Conservation (phyloP, 2,797 vertebrate species). For the Perodicticus potto region DNA sequence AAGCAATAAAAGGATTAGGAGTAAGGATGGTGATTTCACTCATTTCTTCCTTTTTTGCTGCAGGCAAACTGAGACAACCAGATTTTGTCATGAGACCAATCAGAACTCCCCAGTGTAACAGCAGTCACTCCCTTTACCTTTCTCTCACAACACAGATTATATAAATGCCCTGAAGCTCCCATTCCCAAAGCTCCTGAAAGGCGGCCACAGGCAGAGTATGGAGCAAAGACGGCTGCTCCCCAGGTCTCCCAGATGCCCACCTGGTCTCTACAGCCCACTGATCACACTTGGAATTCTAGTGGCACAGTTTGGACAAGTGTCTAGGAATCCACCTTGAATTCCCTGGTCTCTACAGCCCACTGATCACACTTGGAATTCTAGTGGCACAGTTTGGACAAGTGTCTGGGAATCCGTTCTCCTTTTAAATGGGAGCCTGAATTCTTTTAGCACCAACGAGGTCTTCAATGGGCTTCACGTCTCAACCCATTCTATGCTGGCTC, state of each 20-base stretch:
- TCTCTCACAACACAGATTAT: neutral
- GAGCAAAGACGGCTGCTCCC: neutral
- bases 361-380: neutral
- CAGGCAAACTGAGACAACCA: constrained; percentile 17
- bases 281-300: neutral
- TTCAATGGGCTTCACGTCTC: neutral
- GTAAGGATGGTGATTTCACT: neutral
- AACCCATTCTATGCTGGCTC: neutral
- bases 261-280: neutral
- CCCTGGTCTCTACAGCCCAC: neutral
- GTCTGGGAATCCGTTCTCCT: neutral
- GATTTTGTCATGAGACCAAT: constrained; percentile 25
- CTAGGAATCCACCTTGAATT: neutral
- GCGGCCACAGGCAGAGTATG: neutral
- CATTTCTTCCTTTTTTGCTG: neutral
- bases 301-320: neutral
- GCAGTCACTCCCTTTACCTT: neutral
- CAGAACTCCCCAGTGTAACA: neutral
- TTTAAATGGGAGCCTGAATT: neutral
- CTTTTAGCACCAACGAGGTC: neutral
- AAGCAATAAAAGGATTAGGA: constrained; percentile 56
- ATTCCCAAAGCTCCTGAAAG: neutral
- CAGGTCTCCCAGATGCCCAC: neutral
- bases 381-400: neutral
- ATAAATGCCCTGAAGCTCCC: neutral